phyloP scores from a whole-genome alignment of 2,797 vertebrate genomes.

The Paramormyrops hopkinsi region DNA sequence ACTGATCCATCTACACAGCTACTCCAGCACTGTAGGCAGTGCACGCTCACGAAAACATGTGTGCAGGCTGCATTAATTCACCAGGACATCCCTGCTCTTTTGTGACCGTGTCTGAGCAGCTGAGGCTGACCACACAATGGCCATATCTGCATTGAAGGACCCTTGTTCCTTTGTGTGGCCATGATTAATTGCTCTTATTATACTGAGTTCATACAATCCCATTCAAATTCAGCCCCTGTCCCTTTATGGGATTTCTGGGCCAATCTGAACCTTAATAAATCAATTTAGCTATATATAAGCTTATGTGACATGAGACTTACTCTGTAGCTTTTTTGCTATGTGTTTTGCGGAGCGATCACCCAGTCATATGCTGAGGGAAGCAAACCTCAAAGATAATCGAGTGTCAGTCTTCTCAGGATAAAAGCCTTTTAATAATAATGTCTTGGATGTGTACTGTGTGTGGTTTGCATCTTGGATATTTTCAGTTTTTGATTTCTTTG shows the following conservation, averaged over 20 bases:
- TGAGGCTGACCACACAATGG: not conserved
- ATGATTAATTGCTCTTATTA: not conserved
- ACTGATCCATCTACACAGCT: not conserved
- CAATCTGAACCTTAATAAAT: not conserved
- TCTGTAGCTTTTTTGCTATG: not conserved
- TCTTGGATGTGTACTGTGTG: not conserved
- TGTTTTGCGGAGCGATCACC: not conserved
- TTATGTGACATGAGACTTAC: not conserved
- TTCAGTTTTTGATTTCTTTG: not conserved
- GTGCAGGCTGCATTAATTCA: not conserved
- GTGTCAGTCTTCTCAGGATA: not conserved
- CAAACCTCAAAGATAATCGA: not conserved
- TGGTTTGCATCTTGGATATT: not conserved
- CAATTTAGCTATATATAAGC: not conserved
- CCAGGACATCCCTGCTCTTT: not conserved
- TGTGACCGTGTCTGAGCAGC: not conserved
- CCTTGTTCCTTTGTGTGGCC: not conserved
- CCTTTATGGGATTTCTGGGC: not conserved
- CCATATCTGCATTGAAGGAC: not conserved
- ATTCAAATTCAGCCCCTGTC: not conserved
- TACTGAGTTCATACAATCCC: not conserved
- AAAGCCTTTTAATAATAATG: not conserved
- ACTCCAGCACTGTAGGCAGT: not conserved
- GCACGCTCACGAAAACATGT: not conserved
- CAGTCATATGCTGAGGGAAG: not conserved